A percentile compares a stretch with the other conserved stretches of the same genome.
Evolutionary conservation across 2,797 vertebrate species (phyloP).

Genomic region (Ambastaia sidthimunki): DNA sequence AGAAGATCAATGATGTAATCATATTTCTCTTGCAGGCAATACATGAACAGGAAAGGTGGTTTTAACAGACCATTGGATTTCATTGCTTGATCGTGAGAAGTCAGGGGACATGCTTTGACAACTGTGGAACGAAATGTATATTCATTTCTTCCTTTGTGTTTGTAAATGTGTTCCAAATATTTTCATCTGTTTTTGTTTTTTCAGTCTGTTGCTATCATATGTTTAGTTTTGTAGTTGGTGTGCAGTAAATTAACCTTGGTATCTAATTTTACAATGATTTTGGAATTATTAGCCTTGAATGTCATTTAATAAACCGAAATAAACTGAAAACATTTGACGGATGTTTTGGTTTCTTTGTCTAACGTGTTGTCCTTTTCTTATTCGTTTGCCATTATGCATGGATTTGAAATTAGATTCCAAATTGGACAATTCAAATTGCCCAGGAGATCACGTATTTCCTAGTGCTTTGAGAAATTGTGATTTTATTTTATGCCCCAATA

Average conservation of each 20-base stretch:
- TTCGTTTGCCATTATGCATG: background rate
- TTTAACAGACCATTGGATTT: constrained; percentile 99
- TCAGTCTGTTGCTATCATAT: background rate
- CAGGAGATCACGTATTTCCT: background rate
- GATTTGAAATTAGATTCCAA: background rate
- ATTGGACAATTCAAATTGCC: background rate
- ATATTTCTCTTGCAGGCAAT: constrained; percentile 84
- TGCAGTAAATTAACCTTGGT: background rate
- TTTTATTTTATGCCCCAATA: background rate
- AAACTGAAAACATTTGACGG: background rate
- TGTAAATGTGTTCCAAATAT: constrained; percentile 16
- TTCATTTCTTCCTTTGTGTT: background rate
- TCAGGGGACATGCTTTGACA: background rate
- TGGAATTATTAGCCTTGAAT: background rate
- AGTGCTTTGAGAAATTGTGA: background rate
- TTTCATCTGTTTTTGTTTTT: background rate
- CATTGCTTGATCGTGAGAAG: constrained; percentile 82
- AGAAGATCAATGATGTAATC: constrained; percentile 82
- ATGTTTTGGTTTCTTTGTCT: background rate
- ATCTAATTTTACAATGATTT: background rate
- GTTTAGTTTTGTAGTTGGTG: background rate
- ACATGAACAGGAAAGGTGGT: constrained; percentile 98
- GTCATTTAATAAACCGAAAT: constrained; percentile 8
- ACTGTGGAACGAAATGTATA: background rate
- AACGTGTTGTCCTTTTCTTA: background rate